Evolutionary conservation across 2,888 invertebrate species (phyloP).

Genomic region (Drosophila picticornis): DNA sequence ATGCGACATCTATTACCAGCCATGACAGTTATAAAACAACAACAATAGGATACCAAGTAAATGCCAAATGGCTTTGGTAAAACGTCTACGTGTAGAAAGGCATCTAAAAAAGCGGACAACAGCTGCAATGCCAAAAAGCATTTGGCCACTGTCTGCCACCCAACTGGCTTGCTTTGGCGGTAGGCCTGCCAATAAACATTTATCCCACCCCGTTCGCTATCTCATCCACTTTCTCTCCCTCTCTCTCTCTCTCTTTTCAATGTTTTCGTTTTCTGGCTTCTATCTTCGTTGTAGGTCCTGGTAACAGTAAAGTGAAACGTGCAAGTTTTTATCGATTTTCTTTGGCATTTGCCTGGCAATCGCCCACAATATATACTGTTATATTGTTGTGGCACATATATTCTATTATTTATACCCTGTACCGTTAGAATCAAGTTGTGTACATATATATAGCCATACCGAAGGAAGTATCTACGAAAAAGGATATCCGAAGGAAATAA

Average conservation of each 20-base stretch:
- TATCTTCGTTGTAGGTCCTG: conserved; percentile 33
- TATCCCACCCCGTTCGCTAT: conserved; percentile 9
- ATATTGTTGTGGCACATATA: conserved; percentile 59
- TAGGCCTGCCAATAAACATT: conserved; percentile 66
- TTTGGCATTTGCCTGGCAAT: conserved; percentile 50
- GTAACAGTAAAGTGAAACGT: conserved; percentile 47
- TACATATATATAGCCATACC: background rate
- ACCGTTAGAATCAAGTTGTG: background rate
- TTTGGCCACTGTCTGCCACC: conserved; percentile 47
- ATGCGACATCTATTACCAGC: background rate
- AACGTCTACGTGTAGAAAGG: conserved; percentile 20
- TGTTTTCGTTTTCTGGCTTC: conserved; percentile 5
- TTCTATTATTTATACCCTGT: conserved; percentile 2
- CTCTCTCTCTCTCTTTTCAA: background rate
- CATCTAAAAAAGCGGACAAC: conserved; percentile 39
- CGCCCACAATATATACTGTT: conserved; percentile 63
- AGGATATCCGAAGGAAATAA: background rate
- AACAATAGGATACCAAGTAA: conserved; percentile 30
- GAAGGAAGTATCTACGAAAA: background rate
- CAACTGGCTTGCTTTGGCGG: conserved; percentile 54
- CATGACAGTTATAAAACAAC: conserved; percentile 19
- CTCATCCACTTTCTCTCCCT: background rate
- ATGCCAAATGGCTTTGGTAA: conserved; percentile 53
- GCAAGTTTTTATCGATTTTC: conserved; percentile 69
- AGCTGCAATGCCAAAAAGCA: conserved; percentile 55